These are phyloP conservation scores for Pseudomyrmex sp. DNA, from an alignment of 1,140 invertebrate species.

Conservation along the genomic window DNA sequence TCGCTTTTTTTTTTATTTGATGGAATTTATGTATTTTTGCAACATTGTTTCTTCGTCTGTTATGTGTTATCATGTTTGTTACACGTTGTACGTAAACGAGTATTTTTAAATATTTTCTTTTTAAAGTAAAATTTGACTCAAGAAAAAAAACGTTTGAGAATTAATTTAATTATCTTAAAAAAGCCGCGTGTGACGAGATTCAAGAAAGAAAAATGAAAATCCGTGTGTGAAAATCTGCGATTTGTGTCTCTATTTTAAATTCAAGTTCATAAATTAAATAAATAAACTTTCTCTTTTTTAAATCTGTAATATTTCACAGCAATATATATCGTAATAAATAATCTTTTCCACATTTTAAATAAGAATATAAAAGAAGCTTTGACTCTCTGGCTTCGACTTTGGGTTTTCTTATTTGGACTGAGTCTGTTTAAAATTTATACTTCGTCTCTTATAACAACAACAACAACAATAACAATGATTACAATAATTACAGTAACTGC, in stretches of 20 bases:
- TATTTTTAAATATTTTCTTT: neutral
- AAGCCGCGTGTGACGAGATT: neutral
- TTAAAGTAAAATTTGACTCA: neutral
- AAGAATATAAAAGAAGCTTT: slow-evolving; percentile 43
- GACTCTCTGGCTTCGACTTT: no score
- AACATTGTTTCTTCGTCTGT: neutral
- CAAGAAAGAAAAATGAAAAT: slow-evolving; percentile 4
- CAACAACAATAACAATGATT: slow-evolving; percentile 71
- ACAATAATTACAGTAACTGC: slow-evolving; percentile 62
- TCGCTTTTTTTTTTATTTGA: neutral
- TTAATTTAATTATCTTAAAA: slow-evolving; percentile 25
- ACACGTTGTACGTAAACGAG: no score
- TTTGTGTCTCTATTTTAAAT: neutral
- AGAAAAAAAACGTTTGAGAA: slow-evolving; percentile 4
- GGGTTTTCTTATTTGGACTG: slow-evolving; percentile 20
- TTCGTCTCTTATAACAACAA: slow-evolving; percentile 68
- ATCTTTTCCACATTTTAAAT: slow-evolving; percentile 9
- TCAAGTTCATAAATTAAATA: slow-evolving; percentile 13
- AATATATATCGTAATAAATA: neutral
- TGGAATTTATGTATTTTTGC: slow-evolving; percentile 11
- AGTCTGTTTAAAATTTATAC: slow-evolving; percentile 67
- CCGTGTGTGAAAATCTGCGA: neutral
- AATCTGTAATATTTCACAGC: neutral
- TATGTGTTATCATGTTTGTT: slow-evolving; percentile 1
- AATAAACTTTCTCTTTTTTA: slow-evolving; percentile 25